These are phyloP conservation scores for Dynastes grantii DNA, from an alignment of 2,888 invertebrate genomes.

Conservation along the genomic window DNA sequence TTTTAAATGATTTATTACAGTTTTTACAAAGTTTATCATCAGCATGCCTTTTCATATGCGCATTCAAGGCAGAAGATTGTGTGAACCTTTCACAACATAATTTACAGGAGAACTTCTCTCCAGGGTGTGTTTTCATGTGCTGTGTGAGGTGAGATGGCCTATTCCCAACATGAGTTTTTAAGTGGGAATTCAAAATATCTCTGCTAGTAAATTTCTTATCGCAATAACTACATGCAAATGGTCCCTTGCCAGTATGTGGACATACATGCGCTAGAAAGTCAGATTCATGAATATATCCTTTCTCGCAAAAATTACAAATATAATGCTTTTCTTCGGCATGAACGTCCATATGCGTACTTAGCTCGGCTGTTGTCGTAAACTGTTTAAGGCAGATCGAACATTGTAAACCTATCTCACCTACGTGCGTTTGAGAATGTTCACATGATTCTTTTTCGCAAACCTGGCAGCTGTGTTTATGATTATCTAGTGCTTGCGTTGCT, in stretches of 20 bases:
- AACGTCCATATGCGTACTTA: constrained; percentile 72
- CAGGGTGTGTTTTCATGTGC: too few relatives aligned
- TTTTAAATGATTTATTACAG: too few relatives aligned
- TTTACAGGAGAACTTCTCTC: too few relatives aligned
- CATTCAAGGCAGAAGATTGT: too few relatives aligned
- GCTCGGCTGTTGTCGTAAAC: constrained; percentile 68
- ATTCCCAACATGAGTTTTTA: constrained; percentile 77
- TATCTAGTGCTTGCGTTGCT: constrained; percentile 44
- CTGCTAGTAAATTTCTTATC: constrained; percentile 75
- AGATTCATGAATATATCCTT: constrained; percentile 73
- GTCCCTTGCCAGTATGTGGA: constrained; percentile 68
- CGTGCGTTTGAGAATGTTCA: constrained; percentile 67
- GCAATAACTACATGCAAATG: constrained; percentile 65
- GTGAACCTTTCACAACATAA: too few relatives aligned
- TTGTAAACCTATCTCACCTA: constrained; percentile 68
- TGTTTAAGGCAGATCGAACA: constrained; percentile 67
- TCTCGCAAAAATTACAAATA: constrained; percentile 73
- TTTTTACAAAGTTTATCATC: too few relatives aligned
- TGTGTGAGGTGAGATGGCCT: constrained; percentile 57
- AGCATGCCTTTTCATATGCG: too few relatives aligned
- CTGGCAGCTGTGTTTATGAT: constrained; percentile 63
- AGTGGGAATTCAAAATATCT: constrained; percentile 75
- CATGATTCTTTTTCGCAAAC: constrained; percentile 67
- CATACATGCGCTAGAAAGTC: constrained; percentile 73
- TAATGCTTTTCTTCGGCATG: constrained; percentile 74